These are phyloP conservation scores for Microctonus aethiopoides DNA, from an alignment of 2,888 invertebrate species.

Conservation along the genomic window DNA sequence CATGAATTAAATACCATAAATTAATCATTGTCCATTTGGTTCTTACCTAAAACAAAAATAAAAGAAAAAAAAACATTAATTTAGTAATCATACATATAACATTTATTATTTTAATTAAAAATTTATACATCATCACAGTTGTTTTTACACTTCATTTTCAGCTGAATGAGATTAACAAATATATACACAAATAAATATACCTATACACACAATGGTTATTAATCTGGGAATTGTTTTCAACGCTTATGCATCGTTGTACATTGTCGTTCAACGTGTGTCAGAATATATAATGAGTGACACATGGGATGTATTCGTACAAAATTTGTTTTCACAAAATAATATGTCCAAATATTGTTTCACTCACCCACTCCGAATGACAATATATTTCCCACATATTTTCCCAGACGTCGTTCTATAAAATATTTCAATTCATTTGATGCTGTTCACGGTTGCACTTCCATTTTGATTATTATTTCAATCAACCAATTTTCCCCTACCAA, in stretches of 20 bases:
- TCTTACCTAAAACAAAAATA: conserved; percentile 41
- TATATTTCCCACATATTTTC: background rate
- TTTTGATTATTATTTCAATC: conserved; percentile 5
- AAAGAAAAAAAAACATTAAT: conserved; percentile 15
- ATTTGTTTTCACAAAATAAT: conserved; percentile 1
- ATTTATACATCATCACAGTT: background rate
- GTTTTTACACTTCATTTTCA: background rate
- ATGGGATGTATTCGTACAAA: conserved; percentile 5
- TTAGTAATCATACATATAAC: background rate
- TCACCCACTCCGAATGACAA: no score
- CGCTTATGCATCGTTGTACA: background rate
- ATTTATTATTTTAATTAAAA: background rate
- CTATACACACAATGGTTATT: conserved; percentile 21
- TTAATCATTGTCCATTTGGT: background rate
- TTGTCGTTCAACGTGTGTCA: background rate
- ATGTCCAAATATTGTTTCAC: background rate
- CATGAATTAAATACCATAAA: background rate
- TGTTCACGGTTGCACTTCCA: background rate
- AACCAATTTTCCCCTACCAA: background rate
- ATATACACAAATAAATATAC: no score
- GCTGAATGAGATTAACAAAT: background rate
- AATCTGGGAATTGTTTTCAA: conserved; percentile 26
- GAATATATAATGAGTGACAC: background rate
- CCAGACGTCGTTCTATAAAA: background rate
- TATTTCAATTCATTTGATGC: conserved; percentile 6